Evolutionary conservation across 2,113 vertebrate genomes (phyloP).

Genomic region (Dolichallabes microphthalmus): DNA sequence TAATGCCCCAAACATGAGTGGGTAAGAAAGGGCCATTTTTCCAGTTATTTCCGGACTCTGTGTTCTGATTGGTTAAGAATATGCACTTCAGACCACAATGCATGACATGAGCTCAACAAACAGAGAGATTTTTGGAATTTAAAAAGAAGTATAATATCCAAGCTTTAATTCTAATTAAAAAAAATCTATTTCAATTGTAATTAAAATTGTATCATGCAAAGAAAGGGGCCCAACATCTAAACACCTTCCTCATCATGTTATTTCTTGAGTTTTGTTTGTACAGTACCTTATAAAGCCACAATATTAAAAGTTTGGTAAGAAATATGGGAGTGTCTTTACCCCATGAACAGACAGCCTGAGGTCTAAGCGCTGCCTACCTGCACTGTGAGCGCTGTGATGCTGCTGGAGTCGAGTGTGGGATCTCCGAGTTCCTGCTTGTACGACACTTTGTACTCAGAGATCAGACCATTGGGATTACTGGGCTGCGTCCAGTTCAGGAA

Average conservation of each 20-base stretch:
- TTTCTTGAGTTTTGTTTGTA: not conserved
- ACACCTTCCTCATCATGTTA: not conserved
- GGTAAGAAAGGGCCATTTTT: no score
- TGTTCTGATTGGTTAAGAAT: no score
- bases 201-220: not conserved
- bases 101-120: no score
- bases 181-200: not conserved
- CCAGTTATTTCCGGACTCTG: no score
- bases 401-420: constrained; percentile 67
- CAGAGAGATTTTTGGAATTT: no score
- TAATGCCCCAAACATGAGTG: no score
- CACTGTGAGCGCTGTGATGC: constrained; percentile 78
- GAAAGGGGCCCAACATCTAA: not conserved
- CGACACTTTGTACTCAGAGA: constrained; percentile 78
- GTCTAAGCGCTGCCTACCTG: constrained; percentile 72
- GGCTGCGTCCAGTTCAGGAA: constrained; percentile 82
- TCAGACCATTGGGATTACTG: constrained; percentile 76
- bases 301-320: not conserved
- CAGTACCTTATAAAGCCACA: not conserved
- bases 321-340: not conserved
- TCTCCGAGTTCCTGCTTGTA: constrained; percentile 76
- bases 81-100: no score
- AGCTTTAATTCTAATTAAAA: no score
- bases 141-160: no score
- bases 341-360: not conserved